These are phyloP conservation scores for Eristalinus sepulchralis DNA, from an alignment of 2,888 invertebrate species.

Conservation along the genomic window DNA sequence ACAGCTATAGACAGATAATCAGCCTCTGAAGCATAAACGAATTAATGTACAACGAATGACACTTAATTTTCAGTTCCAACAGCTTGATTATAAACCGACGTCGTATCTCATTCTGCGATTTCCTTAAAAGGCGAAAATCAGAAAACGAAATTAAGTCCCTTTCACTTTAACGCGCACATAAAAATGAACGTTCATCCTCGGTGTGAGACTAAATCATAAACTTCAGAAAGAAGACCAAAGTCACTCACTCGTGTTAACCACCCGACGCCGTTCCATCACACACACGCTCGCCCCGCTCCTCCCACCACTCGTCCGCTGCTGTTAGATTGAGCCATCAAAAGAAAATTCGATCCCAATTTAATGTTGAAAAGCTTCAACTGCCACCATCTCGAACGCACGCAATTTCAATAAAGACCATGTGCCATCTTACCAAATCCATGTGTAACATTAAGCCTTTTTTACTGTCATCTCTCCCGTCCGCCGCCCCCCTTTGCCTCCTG, in stretches of 20 bases:
- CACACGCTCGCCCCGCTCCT: background rate
- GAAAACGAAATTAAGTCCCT: background rate
- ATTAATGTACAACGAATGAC: too few relatives aligned
- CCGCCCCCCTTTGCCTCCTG: too few relatives aligned
- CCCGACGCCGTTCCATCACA: constrained; percentile 8
- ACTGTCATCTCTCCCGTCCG: constrained; percentile 11
- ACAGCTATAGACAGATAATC: too few relatives aligned
- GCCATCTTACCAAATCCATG: constrained; percentile 48
- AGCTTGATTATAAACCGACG: too few relatives aligned
- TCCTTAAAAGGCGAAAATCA: background rate
- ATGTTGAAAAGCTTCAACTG: constrained; percentile 21
- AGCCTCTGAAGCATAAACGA: too few relatives aligned
- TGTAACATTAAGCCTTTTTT: constrained; percentile 56
- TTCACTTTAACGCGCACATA: background rate
- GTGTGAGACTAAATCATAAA: background rate
- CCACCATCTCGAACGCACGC: constrained; percentile 37
- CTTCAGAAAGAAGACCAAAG: background rate
- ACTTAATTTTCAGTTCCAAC: too few relatives aligned
- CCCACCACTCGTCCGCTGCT: background rate
- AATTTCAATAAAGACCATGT: constrained; percentile 58
- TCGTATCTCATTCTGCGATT: constrained; percentile 1
- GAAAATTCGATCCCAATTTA: constrained; percentile 49
- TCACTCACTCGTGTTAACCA: background rate
- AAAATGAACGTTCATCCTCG: background rate
- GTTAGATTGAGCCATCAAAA: background rate